Conservation (phyloP, 2,888 invertebrate species). For the Eupeodes latifasciatus region DNA sequence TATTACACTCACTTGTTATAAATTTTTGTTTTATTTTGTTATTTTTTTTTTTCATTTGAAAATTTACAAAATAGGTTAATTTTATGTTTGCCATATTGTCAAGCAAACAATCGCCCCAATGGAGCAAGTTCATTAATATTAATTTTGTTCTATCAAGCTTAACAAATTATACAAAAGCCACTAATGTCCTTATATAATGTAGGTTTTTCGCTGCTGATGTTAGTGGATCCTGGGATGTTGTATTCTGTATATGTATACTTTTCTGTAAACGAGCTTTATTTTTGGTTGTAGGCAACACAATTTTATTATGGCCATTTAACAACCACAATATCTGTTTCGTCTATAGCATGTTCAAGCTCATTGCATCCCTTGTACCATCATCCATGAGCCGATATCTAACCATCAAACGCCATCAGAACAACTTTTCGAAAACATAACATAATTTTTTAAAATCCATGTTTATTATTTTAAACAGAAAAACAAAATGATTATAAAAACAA, state of each 20-base stretch:
- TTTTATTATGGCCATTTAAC: conserved; percentile 3
- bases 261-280: too few relatives aligned
- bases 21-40: too few relatives aligned
- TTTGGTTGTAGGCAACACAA: background rate
- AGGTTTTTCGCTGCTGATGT: background rate
- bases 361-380: conserved; percentile 2
- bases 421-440: conserved; percentile 2
- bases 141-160: conserved; percentile 25
- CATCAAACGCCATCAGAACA: background rate
- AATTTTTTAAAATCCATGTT: conserved; percentile 21
- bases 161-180: conserved; percentile 12
- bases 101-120: background rate
- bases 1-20: too few relatives aligned
- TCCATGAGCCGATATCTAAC: background rate
- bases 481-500: background rate
- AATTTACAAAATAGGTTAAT: background rate
- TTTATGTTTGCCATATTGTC: background rate
- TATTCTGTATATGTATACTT: background rate
- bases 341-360: conserved; percentile 6
- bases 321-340: background rate
- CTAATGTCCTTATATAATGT: conserved; percentile 5
- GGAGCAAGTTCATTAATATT: conserved; percentile 16
- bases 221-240: background rate
- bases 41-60: too few relatives aligned
- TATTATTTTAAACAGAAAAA: conserved; percentile 17